A percentile compares a stretch with the other conserved stretches of the same genome.
Evolutionary conservation across 2,888 invertebrate genomes (phyloP).

Genomic region (Hemistola chrysoprasaria): DNA sequence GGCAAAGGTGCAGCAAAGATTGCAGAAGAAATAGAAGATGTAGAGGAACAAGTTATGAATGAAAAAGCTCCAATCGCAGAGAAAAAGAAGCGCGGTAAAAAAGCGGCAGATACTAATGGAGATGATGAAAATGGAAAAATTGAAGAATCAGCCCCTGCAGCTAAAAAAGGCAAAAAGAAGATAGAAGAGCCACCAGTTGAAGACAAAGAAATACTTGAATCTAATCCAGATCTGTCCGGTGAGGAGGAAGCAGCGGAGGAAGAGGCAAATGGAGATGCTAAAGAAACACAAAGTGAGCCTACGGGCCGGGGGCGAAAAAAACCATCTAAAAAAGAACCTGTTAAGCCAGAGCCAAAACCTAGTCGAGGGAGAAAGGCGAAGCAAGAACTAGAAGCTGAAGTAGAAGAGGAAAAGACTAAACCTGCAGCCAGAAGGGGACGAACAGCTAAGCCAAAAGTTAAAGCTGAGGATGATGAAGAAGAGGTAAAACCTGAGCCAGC

Average conservation of each 20-base stretch:
- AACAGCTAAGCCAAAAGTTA: conserved; percentile 50
- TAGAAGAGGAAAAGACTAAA: conserved; percentile 53
- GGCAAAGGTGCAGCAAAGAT: conserved; percentile 64
- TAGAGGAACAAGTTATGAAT: conserved; percentile 30
- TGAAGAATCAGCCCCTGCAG: conserved; percentile 48
- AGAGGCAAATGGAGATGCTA: conserved; percentile 53
- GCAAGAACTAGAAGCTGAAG: conserved; percentile 32
- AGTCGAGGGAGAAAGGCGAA: conserved; percentile 55
- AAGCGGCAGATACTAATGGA: conserved; percentile 43
- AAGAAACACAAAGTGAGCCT: conserved; percentile 37
- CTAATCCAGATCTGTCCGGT: conserved; percentile 50
- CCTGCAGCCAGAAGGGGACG: conserved; percentile 51
- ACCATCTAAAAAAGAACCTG: conserved; percentile 55
- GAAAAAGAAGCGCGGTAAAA: conserved; percentile 63
- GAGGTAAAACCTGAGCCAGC: conserved; percentile 47
- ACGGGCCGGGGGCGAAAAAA: conserved; percentile 59
- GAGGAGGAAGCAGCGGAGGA: conserved; percentile 51
- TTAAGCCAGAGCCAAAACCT: conserved; percentile 40
- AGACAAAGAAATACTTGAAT: conserved; percentile 34
- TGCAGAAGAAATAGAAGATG: conserved; percentile 42
- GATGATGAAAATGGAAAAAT: conserved; percentile 42
- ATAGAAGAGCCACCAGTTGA: conserved; percentile 43
- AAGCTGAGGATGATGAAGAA: conserved; percentile 42
- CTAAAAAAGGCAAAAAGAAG: conserved; percentile 66
- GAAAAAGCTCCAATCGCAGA: conserved; percentile 36